Conservation (phyloP, 2,797 vertebrate species). For the Coranthus polyacanthus region DNA sequence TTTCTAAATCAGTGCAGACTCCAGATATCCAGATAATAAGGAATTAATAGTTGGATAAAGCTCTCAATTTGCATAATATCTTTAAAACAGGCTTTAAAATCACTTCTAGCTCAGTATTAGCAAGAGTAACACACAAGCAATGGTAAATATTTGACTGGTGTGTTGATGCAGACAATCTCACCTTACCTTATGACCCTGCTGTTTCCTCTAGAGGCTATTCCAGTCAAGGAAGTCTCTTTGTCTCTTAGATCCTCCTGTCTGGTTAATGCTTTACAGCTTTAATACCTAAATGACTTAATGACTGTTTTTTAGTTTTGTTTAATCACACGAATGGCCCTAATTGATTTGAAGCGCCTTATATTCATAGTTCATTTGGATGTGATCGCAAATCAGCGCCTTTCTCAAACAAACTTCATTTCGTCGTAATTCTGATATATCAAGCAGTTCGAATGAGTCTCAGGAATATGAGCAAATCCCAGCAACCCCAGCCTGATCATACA, state of each 20-base stretch:
- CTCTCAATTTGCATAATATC: background rate
- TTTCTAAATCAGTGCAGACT: background rate
- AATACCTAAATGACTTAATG: background rate
- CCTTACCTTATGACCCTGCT: slow-evolving; percentile 6
- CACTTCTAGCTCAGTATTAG: background rate
- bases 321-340: background rate
- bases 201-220: background rate
- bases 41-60: background rate
- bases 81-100: background rate
- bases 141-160: slow-evolving; percentile 35
- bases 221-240: slow-evolving; percentile 2
- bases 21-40: background rate
- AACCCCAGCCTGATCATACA: too few relatives aligned
- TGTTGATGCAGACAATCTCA: slow-evolving; percentile 7
- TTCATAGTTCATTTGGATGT: too few relatives aligned
- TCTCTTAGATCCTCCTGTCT: background rate
- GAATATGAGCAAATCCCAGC: too few relatives aligned
- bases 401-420: too few relatives aligned
- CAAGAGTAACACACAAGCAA: background rate
- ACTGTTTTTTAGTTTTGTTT: background rate
- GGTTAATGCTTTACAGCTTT: slow-evolving; percentile 33
- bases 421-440: too few relatives aligned
- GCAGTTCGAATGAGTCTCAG: too few relatives aligned
- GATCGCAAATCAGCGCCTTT: too few relatives aligned
- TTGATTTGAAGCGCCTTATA: background rate